Base-by-base conservation (phyloP, 2,888 invertebrate genomes). In the Drosophila conformis region DNA sequence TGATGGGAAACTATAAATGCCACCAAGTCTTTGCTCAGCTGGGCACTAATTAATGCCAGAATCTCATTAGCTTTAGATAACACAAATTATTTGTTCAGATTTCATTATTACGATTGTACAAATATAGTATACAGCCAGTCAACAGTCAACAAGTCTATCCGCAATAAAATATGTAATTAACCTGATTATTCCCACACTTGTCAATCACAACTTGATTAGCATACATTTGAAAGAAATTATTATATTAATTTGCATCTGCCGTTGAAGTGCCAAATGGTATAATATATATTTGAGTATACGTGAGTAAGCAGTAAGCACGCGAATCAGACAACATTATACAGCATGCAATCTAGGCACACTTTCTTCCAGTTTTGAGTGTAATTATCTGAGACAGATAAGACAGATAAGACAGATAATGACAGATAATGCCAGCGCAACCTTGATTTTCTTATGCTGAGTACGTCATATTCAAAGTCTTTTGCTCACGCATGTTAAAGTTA, bases 11-110 rank as follows among this genome's bases (percentile, higher is more conserved):
- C 54, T 60, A 42, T 40, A 52, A 71, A 7, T 57, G 40, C 53
- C 40, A 40, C 62, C 40, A 66, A 56, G 74, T 57, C 31, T 84
- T 84, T 76, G 25, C 78, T 73, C 71, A 18, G 36, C 54, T 31
- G 18, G 29, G 25, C 27, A 18, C 7, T 80, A 88, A 88, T 88
- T 70, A 60, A 88, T 83, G 61, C 77, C 49, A 52, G 83, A 77
- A 76, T 80, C 52, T 40, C 52, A 78, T 73, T 73, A 63, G 62
- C 59, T 71, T 66, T 64, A 75, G 86, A 77, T 83, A 87, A 73
- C 48, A 65, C 71, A 60, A 76, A 65, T 21, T 6, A 18, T 46
- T 67, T 54, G 63, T 48, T 58, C 58, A 46, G 51, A 68, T 67
- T 73, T 62, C 29, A 60, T 58, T 42, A 66, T 57, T 63, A 56